Percentiles rank a stretch among this genome's conserved stretches.
These are phyloP conservation scores for Parapsyche elsis DNA, from an alignment of 1,140 invertebrate genomes.

Conservation along the genomic window DNA sequence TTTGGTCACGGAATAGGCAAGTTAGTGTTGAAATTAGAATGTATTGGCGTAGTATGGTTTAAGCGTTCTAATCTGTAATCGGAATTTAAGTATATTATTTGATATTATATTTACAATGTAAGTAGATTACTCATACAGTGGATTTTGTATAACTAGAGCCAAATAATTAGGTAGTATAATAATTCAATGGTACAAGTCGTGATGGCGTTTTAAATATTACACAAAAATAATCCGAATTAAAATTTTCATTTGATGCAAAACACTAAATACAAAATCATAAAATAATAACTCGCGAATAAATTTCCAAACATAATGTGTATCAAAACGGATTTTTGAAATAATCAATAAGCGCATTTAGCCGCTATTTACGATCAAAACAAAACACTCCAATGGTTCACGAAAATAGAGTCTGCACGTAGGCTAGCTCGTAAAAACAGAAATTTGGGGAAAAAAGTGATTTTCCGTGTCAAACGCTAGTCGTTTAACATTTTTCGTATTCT, in stretches of 20 bases:
- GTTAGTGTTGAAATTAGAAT: too few species aligned
- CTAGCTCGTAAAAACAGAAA: conserved; percentile 5
- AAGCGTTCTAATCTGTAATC: too few species aligned
- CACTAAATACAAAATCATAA: too few species aligned
- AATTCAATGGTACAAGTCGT: too few species aligned
- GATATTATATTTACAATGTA: too few species aligned
- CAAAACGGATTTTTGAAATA: neutral
- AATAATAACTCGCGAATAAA: neutral
- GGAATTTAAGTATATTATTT: too few species aligned
- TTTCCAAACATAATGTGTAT: neutral
- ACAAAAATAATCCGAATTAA: neutral
- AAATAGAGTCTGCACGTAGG: neutral
- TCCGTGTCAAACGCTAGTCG: conserved; percentile 17
- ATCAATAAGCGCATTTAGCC: neutral
- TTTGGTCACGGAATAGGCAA: too few species aligned
- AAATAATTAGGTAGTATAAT: too few species aligned
- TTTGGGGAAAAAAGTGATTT: neutral
- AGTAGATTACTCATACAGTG: too few species aligned
- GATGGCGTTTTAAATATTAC: neutral
- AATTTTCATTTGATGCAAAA: too few species aligned
- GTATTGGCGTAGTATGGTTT: too few species aligned
- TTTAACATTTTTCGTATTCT: conserved; percentile 9
- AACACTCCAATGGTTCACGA: neutral
- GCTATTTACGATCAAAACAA: neutral
- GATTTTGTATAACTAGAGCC: too few species aligned